Evolutionary conservation across 2,888 invertebrate genomes (phyloP).

Genomic region (Diaphora mendica): DNA sequence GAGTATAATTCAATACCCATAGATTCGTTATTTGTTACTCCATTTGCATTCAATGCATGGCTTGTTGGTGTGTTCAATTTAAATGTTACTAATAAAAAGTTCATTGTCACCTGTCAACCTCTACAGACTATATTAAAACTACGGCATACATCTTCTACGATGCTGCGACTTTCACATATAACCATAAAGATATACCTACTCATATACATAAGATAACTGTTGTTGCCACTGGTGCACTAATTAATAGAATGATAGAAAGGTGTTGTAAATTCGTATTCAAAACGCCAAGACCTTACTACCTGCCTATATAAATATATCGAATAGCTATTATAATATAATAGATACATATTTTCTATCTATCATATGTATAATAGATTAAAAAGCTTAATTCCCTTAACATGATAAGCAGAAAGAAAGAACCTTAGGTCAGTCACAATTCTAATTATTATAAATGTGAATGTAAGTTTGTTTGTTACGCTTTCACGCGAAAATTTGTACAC

Average conservation of each 20-base stretch:
- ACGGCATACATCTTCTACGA: neutral
- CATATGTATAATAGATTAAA: neutral
- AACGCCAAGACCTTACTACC: neutral
- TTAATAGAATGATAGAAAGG: neutral
- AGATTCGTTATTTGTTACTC: neutral
- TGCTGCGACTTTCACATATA: too few relatives aligned
- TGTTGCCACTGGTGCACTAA: neutral
- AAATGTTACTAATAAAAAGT: neutral
- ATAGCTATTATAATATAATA: too few relatives aligned
- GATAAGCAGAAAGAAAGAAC: neutral
- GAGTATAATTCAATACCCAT: neutral
- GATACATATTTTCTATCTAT: too few relatives aligned
- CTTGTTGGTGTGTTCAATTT: neutral
- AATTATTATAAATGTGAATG: too few relatives aligned
- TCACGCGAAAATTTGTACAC: too few relatives aligned
- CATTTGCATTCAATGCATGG: neutral
- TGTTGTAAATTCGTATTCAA: neutral
- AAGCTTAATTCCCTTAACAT: slow-evolving; percentile 1
- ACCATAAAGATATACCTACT: too few relatives aligned
- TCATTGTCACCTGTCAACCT: too few relatives aligned
- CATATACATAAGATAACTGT: neutral
- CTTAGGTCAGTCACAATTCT: neutral
- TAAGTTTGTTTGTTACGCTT: too few relatives aligned
- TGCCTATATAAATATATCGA: too few relatives aligned
- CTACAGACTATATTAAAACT: too few relatives aligned